Percentiles rank a stretch among this genome's conserved stretches.
phyloP scores from a whole-genome alignment of 2,888 invertebrate genomes.

The Thymelicus lineola region DNA sequence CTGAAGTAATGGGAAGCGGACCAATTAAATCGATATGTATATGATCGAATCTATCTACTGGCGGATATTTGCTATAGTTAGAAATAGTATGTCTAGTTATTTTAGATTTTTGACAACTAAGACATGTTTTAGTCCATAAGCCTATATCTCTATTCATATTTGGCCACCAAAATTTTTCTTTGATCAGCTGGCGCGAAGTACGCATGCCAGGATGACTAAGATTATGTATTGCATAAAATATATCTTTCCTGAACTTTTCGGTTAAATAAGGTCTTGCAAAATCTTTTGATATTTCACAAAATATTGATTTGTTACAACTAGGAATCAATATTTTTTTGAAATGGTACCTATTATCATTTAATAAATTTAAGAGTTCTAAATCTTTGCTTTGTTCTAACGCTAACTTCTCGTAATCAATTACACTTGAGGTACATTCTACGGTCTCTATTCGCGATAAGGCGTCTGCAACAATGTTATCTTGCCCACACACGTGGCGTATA shows the following conservation, averaged over 20 bases:
- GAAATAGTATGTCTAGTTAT: slow-evolving; percentile 36
- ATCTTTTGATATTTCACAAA: slow-evolving; percentile 4
- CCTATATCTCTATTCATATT: slow-evolving; percentile 26
- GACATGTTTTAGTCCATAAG: slow-evolving; percentile 23
- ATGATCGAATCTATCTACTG: slow-evolving; percentile 40
- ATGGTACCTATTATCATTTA: not conserved
- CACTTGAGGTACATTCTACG: slow-evolving; percentile 2
- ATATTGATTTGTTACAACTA: no score
- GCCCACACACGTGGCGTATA: slow-evolving; percentile 12
- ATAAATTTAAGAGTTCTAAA: not conserved
- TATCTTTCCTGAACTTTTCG: slow-evolving; percentile 1
- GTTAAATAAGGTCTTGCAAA: slow-evolving; percentile 15
- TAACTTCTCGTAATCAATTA: slow-evolving; percentile 5
- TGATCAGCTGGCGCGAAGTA: slow-evolving; percentile 9
- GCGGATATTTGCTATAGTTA: slow-evolving; percentile 5
- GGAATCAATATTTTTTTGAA: slow-evolving; percentile 6
- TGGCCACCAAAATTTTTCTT: slow-evolving; percentile 16
- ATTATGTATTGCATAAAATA: slow-evolving; percentile 28
- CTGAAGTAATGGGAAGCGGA: slow-evolving; percentile 33
- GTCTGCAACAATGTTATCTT: slow-evolving; percentile 9
- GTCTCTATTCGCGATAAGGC: slow-evolving; percentile 9
- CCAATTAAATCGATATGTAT: slow-evolving; percentile 41
- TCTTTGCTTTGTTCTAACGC: slow-evolving; percentile 5
- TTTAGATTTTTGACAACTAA: slow-evolving; percentile 31
- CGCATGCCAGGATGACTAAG: slow-evolving; percentile 34